Percentiles rank a stretch among this genome's conserved stretches.
phyloP scores from a whole-genome alignment of 1,140 invertebrate species.

The Doryteuthis pealeii region DNA sequence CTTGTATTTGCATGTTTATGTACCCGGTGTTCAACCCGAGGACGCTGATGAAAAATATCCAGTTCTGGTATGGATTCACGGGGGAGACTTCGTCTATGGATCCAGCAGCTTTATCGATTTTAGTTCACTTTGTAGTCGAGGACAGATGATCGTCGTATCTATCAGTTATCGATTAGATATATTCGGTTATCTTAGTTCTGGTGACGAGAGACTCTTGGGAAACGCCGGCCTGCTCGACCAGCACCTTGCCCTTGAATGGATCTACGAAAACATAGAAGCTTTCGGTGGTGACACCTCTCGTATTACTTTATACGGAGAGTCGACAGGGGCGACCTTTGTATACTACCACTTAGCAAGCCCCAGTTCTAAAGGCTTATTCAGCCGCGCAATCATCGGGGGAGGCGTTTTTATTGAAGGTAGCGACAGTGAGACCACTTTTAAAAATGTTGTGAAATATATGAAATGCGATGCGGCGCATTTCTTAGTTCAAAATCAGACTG shows the following conservation, averaged over 20 bases:
- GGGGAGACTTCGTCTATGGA: constrained; percentile 87
- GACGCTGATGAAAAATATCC: constrained; percentile 66
- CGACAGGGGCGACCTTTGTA: constrained; percentile 25
- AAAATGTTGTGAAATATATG: not conserved
- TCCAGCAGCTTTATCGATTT: constrained; percentile 90
- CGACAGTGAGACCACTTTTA: not conserved
- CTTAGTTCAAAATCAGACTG: no score
- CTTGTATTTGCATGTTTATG: constrained; percentile 84
- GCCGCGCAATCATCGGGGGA: constrained; percentile 34
- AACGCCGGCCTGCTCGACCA: constrained; percentile 94
- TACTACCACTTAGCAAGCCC: constrained; percentile 19
- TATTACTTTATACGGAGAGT: constrained; percentile 67
- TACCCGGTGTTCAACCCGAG: constrained; percentile 64
- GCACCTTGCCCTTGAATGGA: constrained; percentile 73
- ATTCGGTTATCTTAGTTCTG: constrained; percentile 91
- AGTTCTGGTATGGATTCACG: constrained; percentile 94
- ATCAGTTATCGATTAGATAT: constrained; percentile 75
- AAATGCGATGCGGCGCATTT: no score
- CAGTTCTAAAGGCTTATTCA: constrained; percentile 23
- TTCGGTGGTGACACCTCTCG: constrained; percentile 73
- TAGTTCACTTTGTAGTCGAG: constrained; percentile 68
- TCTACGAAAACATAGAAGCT: constrained; percentile 71
- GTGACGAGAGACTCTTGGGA: constrained; percentile 82
- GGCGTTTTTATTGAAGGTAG: constrained; percentile 11
- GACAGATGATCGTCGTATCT: constrained; percentile 80